These are phyloP conservation scores for Coptodon bakossiorum DNA, from an alignment of 2,113 vertebrate genomes.

Conservation along the genomic window DNA sequence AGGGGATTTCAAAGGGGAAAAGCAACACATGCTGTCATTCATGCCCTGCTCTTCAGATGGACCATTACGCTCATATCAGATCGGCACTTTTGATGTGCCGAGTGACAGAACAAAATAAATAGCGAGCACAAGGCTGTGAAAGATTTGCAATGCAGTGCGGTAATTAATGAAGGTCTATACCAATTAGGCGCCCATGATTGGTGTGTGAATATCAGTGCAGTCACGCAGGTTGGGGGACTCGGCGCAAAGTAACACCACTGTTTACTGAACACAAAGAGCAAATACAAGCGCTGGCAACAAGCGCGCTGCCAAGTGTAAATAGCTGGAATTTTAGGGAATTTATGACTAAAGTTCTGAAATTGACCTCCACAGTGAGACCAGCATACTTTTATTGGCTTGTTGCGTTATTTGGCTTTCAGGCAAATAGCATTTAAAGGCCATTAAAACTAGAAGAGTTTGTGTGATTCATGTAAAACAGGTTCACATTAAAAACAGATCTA, in stretches of 20 bases:
- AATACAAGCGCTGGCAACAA: constrained; percentile 48
- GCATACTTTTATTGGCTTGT: not conserved
- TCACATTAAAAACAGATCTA: not conserved
- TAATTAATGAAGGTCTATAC: constrained; percentile 64
- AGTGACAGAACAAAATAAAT: constrained; percentile 57
- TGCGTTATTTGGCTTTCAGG: not conserved
- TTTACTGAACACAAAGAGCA: constrained; percentile 70
- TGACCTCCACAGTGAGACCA: not conserved
- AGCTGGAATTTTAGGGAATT: constrained; percentile 12
- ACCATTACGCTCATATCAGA: constrained; percentile 54
- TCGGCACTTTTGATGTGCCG: constrained; percentile 50
- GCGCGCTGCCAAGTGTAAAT: constrained; percentile 28
- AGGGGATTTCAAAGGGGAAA: constrained; percentile 47
- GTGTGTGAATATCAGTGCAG: constrained; percentile 59
- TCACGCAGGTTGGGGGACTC: constrained; percentile 54
- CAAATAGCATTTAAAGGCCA: not conserved
- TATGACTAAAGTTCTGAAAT: not conserved
- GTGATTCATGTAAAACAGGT: not conserved
- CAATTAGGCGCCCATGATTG: constrained; percentile 66
- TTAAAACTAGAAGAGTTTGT: not conserved
- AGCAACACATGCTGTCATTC: constrained; percentile 59
- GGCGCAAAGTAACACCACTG: constrained; percentile 73
- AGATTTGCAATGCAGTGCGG: constrained; percentile 53
- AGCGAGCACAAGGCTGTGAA: constrained; percentile 49
- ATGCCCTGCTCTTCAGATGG: constrained; percentile 44